These are phyloP conservation scores for Thecophora atra DNA, from an alignment of 2,888 invertebrate species.

Conservation along the genomic window DNA sequence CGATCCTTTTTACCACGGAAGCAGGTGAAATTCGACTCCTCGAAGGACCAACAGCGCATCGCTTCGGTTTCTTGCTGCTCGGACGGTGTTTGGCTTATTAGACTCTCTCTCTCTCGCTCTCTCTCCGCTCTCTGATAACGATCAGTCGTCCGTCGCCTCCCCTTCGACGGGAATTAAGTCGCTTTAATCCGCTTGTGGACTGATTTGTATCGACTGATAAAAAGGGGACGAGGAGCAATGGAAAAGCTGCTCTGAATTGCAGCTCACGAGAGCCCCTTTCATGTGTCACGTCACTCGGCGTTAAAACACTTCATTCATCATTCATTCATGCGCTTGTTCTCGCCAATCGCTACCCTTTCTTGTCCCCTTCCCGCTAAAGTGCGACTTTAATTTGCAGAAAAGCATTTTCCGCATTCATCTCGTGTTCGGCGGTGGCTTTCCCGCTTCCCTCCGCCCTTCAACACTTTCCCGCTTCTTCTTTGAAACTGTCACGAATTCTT, in stretches of 20 bases:
- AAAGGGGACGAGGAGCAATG: not conserved
- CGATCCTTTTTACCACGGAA: not conserved
- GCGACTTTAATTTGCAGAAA: slow-evolving; percentile 47
- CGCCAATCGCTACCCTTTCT: not conserved
- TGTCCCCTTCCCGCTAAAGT: slow-evolving; percentile 34
- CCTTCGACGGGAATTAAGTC: slow-evolving; percentile 13
- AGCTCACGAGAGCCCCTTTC: no score
- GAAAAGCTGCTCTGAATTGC: no score
- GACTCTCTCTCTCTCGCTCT: not conserved
- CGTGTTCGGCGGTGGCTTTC: not conserved
- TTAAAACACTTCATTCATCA: no score
- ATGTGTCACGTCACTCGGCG: no score
- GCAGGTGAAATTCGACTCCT: not conserved
- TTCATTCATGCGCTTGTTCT: not conserved
- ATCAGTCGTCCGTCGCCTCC: not conserved
- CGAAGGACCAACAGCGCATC: no score
- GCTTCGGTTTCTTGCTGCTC: not conserved
- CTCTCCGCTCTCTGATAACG: not conserved
- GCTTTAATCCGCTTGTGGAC: slow-evolving; percentile 34
- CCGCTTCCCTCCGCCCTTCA: not conserved
- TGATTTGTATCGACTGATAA: slow-evolving; percentile 25
- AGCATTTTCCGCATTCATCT: slow-evolving; percentile 38
- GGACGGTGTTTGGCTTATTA: no score
- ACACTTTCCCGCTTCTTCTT: slow-evolving; percentile 4
- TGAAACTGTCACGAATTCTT: slow-evolving; percentile 31